These are phyloP conservation scores for Calameuta idolon DNA, from an alignment of 2,888 invertebrate genomes.

Conservation along the genomic window DNA sequence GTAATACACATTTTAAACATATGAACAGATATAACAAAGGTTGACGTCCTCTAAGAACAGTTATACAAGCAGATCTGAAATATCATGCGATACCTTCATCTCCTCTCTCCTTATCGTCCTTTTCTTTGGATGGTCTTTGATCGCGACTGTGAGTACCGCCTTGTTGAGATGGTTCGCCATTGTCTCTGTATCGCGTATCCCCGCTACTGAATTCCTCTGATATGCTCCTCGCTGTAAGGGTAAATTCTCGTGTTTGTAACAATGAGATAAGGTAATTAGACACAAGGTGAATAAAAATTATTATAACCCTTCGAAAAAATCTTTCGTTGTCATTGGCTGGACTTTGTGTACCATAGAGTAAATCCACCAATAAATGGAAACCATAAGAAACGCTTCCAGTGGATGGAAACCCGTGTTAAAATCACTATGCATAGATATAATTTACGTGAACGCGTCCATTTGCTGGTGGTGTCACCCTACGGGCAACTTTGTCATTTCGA, in stretches of 20 bases:
- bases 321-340: neutral
- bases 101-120: slow-evolving; percentile 79
- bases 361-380: too few species aligned
- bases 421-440: too few species aligned
- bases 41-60: neutral
- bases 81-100: slow-evolving; percentile 81
- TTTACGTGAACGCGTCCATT: too few species aligned
- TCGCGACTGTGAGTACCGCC: slow-evolving; percentile 68
- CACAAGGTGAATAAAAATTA: neutral
- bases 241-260: slow-evolving; percentile 42
- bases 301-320: neutral
- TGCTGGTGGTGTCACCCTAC: too few species aligned
- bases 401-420: too few species aligned
- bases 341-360: neutral
- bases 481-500: neutral
- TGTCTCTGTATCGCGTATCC: slow-evolving; percentile 77
- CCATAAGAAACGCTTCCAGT: too few species aligned
- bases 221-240: slow-evolving; percentile 87
- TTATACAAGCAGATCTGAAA: slow-evolving; percentile 16
- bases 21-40: slow-evolving; percentile 7
- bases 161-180: slow-evolving; percentile 67
- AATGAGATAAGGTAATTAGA: neutral
- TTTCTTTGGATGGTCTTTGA: slow-evolving; percentile 75
- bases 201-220: slow-evolving; percentile 98
- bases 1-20: slow-evolving; percentile 48